Percentiles rank a stretch among this genome's conserved stretches.
Conservation (phyloP, 1,140 invertebrate genomes). For the Globodera rostochiensis region DNA sequence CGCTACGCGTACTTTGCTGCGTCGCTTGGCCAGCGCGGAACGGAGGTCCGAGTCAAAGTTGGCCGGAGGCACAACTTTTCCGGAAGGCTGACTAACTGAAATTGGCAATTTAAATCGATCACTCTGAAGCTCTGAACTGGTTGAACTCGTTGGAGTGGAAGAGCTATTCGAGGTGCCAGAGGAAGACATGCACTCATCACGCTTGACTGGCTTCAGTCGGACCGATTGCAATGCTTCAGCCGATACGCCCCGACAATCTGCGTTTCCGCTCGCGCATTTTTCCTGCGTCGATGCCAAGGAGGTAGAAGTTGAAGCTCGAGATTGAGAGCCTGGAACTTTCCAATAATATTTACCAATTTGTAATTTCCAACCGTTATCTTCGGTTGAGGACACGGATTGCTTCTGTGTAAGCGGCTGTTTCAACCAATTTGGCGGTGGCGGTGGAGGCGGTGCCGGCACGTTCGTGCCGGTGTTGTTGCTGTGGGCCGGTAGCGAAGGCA, state of each 20-base stretch:
- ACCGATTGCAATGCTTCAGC: slow-evolving; percentile 56
- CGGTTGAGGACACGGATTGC: not conserved
- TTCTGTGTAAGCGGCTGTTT: slow-evolving; percentile 32
- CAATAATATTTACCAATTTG: slow-evolving; percentile 8
- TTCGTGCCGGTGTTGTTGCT: not conserved
- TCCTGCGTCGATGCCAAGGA: not conserved
- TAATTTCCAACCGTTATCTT: not conserved
- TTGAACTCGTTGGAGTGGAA: slow-evolving; percentile 15
- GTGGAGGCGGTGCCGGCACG: slow-evolving; percentile 57
- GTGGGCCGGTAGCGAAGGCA: not conserved
- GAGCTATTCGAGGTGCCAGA: not conserved
- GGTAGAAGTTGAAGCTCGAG: not conserved
- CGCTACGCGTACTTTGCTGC: slow-evolving; percentile 55
- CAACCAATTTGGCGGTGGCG: slow-evolving; percentile 41
- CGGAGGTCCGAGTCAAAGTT: slow-evolving; percentile 62
- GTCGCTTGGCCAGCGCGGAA: slow-evolving; percentile 60
- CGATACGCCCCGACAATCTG: slow-evolving; percentile 48
- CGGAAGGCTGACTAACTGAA: not conserved
- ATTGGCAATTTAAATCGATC: not conserved
- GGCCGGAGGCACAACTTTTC: slow-evolving; percentile 23
- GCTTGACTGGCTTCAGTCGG: slow-evolving; percentile 50
- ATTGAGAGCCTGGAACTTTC: too few species aligned
- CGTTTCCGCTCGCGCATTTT: not conserved
- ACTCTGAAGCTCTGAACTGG: not conserved
- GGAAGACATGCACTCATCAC: not conserved